Percentiles rank a stretch among this genome's conserved stretches.
These are phyloP conservation scores for Augochlora pura DNA, from an alignment of 1,140 invertebrate species.

Conservation along the genomic window DNA sequence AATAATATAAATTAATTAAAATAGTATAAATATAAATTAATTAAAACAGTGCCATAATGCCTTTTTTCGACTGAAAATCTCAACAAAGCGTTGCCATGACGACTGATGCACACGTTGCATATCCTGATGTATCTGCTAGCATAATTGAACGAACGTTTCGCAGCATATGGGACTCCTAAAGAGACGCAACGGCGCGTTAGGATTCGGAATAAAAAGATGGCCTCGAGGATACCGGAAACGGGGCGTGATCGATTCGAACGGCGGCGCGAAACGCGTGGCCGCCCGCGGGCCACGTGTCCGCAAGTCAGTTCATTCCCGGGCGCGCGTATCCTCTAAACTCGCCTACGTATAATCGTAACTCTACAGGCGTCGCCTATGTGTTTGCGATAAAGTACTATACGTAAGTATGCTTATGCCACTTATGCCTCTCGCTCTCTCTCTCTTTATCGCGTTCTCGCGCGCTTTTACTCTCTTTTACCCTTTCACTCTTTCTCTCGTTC, in stretches of 20 bases:
- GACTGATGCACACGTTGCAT: too few relatives aligned
- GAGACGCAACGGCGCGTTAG: not conserved
- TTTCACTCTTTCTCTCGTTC: too few relatives aligned
- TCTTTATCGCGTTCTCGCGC: too few relatives aligned
- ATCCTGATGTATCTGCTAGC: too few relatives aligned
- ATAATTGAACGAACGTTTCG: too few relatives aligned
- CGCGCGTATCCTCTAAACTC: conserved; percentile 30
- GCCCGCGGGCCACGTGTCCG: not conserved
- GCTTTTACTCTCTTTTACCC: not conserved
- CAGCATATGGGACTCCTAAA: not conserved
- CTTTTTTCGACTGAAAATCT: too few relatives aligned
- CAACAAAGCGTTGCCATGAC: too few relatives aligned
- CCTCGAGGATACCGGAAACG: not conserved
- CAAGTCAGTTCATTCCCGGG: not conserved
- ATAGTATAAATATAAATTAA: too few relatives aligned
- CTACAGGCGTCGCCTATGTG: conserved; percentile 52
- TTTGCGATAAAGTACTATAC: conserved; percentile 67
- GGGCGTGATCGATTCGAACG: not conserved
- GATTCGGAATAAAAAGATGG: too few relatives aligned
- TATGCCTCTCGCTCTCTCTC: conserved; percentile 21
- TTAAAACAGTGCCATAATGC: too few relatives aligned
- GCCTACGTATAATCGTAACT: conserved; percentile 54
- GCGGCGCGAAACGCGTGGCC: not conserved
- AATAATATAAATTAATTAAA: too few relatives aligned
- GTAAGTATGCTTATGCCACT: conserved; percentile 58